Evolutionary conservation across 1,140 invertebrate genomes (phyloP), one percentile per base, ranked within the genome.

Genomic region (Drosophila parvula): DNA sequence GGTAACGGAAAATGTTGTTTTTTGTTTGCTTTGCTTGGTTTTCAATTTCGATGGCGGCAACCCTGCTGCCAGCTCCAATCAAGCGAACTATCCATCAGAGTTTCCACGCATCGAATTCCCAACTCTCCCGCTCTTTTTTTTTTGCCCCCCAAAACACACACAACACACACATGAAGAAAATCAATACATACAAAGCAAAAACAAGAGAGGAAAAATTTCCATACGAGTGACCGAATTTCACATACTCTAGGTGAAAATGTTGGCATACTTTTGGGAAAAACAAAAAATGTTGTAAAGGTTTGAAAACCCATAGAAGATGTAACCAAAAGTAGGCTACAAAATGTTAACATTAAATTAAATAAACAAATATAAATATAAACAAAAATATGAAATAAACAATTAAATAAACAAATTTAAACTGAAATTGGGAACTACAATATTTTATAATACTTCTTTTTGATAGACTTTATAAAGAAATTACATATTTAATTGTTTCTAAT

Each of bases 21-120:
- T 79, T 59, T 79, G 67, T 73, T 79, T 59, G 59, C 47, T 71
- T 63, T 50, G 47, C 60, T 85, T 74, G 57, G 57, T 65, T 78
- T 81, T 81, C 64, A 65, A 71, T 81, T 70, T 70, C 48, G 58
- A 47, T 47, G 36, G 40, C 34, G 40, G 53, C 22, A 40, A 71
- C 36, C 38, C 60, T 22, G 36, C 36, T 59, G 73, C 61, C 73
- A 60, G 48, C 47, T 76, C 11, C 74, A 76, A 76, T 76, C 62
- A 68, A 56, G 45, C 41, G n/a, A 77, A 77, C 62, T 77, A 77
- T 77, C 73, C 74, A 77, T 76, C 74, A 76, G 32, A 38, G 55
- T 47, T 65, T 73, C 28, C 81, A 76, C 80, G 53, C 80, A 82
- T 75, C 64, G 30, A 64, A 64, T 70, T 83, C 63, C 69, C 62